Conservation (phyloP, 2,888 invertebrate genomes). For the Diaphora mendica region DNA sequence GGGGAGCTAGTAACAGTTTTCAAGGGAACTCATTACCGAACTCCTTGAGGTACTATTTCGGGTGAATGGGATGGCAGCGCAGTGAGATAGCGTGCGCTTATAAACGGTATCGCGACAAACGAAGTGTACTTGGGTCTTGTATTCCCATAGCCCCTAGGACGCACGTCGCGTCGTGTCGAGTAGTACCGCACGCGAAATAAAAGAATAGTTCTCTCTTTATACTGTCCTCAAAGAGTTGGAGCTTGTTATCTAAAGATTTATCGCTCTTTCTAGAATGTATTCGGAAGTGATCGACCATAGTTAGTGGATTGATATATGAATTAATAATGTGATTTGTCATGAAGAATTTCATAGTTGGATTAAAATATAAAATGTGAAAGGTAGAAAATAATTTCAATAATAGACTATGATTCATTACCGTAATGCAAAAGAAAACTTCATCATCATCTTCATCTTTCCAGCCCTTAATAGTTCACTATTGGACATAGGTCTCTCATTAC, state of each 20-base stretch:
- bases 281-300: slow-evolving; percentile 27
- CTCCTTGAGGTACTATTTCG: slow-evolving; percentile 84
- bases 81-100: slow-evolving; percentile 79
- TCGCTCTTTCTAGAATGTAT: slow-evolving; percentile 37
- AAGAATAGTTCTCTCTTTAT: slow-evolving; percentile 30
- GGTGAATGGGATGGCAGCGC: slow-evolving; percentile 77
- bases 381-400: background rate
- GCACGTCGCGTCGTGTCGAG: slow-evolving; percentile 17
- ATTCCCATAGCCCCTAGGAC: slow-evolving; percentile 15
- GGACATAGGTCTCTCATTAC: too few relatives aligned
- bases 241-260: slow-evolving; percentile 50
- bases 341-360: slow-evolving; percentile 4
- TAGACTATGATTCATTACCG: background rate
- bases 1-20: slow-evolving; percentile 70
- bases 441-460: too few relatives aligned
- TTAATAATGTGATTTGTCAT: slow-evolving; percentile 14
- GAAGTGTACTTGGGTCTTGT: slow-evolving; percentile 66
- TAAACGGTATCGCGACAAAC: slow-evolving; percentile 83
- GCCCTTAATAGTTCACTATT: too few relatives aligned
- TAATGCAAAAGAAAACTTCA: background rate
- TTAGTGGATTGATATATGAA: slow-evolving; percentile 15
- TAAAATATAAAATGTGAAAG: background rate
- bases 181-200: slow-evolving; percentile 23
- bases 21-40: slow-evolving; percentile 83
- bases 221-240: slow-evolving; percentile 20